A percentile compares a stretch with the other conserved stretches of the same genome.
These are phyloP conservation scores for Calypte anna DNA, from an alignment of 2,113 vertebrate species.

Conservation along the genomic window DNA sequence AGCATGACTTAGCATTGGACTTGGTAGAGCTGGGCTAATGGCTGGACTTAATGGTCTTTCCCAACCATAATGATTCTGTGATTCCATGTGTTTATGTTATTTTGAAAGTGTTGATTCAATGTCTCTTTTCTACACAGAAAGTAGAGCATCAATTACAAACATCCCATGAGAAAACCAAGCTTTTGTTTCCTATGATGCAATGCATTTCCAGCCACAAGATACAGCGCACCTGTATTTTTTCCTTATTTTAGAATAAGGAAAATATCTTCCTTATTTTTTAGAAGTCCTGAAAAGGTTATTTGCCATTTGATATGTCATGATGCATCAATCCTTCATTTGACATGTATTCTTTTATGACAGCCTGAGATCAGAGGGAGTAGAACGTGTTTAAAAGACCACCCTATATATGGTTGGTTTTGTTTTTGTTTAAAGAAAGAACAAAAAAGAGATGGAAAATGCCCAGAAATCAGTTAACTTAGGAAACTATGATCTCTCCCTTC, in stretches of 20 bases:
- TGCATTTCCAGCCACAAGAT: not conserved
- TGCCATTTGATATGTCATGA: not conserved
- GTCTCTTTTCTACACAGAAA: not conserved
- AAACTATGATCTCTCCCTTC: not conserved
- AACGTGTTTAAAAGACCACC: not conserved
- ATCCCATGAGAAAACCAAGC: constrained; percentile 26
- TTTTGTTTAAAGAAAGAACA: not conserved
- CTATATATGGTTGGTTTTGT: too few species aligned
- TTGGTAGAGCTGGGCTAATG: too few species aligned
- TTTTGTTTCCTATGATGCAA: constrained; percentile 10
- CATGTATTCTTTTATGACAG: not conserved
- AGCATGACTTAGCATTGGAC: too few species aligned
- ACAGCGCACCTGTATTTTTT: not conserved
- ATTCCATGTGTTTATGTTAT: not conserved
- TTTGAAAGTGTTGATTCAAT: constrained; percentile 12
- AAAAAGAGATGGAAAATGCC: not conserved
- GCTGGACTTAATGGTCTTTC: too few species aligned
- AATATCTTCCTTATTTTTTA: not conserved
- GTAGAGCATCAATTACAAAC: not conserved
- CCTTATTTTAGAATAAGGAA: too few species aligned
- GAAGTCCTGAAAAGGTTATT: not conserved
- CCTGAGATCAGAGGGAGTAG: not conserved
- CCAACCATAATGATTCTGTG: too few species aligned
- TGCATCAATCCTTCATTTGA: not conserved
- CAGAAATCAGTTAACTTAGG: not conserved